Evolutionary conservation across 2,888 invertebrate species (phyloP).

Genomic region (Drosophila gaucha): DNA sequence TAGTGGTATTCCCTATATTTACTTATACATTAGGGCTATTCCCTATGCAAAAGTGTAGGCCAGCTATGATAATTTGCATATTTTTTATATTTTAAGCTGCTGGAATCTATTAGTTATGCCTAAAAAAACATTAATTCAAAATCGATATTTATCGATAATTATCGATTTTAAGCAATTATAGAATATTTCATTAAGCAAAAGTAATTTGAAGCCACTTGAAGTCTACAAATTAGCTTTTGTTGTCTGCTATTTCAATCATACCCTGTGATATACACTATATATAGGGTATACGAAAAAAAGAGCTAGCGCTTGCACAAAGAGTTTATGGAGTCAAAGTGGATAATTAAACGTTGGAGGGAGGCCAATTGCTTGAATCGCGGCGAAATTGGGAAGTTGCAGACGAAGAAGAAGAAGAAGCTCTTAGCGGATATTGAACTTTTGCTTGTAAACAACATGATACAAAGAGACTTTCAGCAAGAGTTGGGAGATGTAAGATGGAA

Average conservation of each 20-base stretch:
- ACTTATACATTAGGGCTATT: not conserved
- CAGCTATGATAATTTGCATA: too few species aligned
- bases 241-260: not conserved
- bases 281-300: not conserved
- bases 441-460: constrained; percentile 49
- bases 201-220: too few species aligned
- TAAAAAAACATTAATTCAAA: not conserved
- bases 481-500: not conserved
- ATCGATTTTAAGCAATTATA: not conserved
- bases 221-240: not conserved
- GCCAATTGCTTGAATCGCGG: constrained; percentile 13
- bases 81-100: too few species aligned
- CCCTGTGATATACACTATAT: not conserved
- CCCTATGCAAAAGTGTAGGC: too few species aligned
- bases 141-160: not conserved
- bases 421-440: constrained; percentile 67
- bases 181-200: too few species aligned
- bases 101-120: too few species aligned
- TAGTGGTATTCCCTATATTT: not conserved
- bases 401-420: constrained; percentile 3
- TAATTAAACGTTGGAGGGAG: constrained; percentile 60
- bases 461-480: constrained; percentile 2
- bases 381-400: not conserved
- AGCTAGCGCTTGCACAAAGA: constrained; percentile 34
- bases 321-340: constrained; percentile 64